phyloP scores from a whole-genome alignment of 2,888 invertebrate genomes.

The Balanococcus diminutus region DNA sequence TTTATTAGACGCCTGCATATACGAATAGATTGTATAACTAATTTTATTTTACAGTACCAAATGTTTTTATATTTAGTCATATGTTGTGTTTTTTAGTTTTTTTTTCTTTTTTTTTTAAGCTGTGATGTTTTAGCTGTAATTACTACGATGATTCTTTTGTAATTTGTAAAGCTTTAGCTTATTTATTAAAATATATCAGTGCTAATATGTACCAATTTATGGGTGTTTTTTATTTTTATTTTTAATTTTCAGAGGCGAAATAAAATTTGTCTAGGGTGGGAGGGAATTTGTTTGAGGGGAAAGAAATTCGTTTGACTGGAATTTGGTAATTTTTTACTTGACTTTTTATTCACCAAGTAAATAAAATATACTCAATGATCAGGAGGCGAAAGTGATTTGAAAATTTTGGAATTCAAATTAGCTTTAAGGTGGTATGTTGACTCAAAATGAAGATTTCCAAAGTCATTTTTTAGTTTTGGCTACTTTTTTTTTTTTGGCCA shows the following conservation, averaged over 20 bases:
- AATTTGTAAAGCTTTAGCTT: slow-evolving; percentile 54
- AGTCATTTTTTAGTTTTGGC: no score
- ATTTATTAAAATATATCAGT: slow-evolving; percentile 52
- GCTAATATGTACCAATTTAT: slow-evolving; percentile 46
- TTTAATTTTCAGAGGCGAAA: background rate
- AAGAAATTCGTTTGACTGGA: no score
- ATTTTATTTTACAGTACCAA: slow-evolving; percentile 44
- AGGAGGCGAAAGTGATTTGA: no score
- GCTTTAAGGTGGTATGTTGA: no score
- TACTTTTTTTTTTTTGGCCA: no score
- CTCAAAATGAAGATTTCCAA: no score
- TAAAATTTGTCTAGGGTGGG: background rate
- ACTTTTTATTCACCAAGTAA: no score
- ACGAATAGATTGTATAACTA: background rate
- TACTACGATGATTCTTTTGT: slow-evolving; percentile 38
- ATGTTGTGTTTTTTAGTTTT: slow-evolving; percentile 36
- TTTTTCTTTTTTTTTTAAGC: slow-evolving; percentile 51
- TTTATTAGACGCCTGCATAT: background rate
- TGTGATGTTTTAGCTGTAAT: slow-evolving; percentile 55
- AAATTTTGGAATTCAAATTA: no score
- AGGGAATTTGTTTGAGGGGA: no score
- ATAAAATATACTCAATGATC: no score
- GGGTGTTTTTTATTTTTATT: background rate
- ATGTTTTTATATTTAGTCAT: slow-evolving; percentile 47
- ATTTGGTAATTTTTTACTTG: no score